These are phyloP conservation scores for Pogonocichla stellata DNA, from an alignment of 2,113 vertebrate species.

Conservation along the genomic window DNA sequence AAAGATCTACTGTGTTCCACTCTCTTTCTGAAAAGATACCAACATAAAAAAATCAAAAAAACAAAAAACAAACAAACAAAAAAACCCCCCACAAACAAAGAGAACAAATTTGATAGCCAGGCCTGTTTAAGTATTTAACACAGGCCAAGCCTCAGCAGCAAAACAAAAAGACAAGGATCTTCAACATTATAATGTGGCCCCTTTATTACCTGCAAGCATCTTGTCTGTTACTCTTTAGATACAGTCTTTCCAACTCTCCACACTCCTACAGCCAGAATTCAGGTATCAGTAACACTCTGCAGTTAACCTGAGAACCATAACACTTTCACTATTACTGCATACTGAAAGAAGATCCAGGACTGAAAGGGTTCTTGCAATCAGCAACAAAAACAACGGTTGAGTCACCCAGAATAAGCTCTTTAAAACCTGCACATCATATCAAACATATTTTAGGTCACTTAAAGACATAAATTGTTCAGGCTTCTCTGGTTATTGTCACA, in stretches of 20 bases:
- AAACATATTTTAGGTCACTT: neutral
- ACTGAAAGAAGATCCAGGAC: neutral
- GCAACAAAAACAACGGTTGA: neutral
- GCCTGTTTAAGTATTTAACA: neutral
- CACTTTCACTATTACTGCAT: neutral
- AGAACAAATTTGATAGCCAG: neutral
- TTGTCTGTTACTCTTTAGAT: neutral
- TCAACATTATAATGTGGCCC: neutral
- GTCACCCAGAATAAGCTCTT: neutral
- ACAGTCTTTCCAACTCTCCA: neutral
- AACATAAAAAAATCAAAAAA: neutral
- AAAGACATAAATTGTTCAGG: neutral
- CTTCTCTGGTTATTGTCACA: neutral
- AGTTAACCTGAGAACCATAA: neutral
- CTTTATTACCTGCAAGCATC: neutral
- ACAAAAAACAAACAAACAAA: neutral
- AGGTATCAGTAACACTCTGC: neutral
- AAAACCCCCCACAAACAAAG: neutral
- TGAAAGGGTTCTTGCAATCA: neutral
- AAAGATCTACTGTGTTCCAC: neutral
- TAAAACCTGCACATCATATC: neutral
- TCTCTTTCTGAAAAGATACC: neutral
- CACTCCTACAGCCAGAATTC: neutral
- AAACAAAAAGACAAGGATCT: neutral
- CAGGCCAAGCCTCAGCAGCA: neutral